Percentiles rank a stretch among this genome's conserved stretches.
These are phyloP conservation scores for Ophion slaviceki DNA, from an alignment of 2,888 invertebrate species.

Conservation along the genomic window DNA sequence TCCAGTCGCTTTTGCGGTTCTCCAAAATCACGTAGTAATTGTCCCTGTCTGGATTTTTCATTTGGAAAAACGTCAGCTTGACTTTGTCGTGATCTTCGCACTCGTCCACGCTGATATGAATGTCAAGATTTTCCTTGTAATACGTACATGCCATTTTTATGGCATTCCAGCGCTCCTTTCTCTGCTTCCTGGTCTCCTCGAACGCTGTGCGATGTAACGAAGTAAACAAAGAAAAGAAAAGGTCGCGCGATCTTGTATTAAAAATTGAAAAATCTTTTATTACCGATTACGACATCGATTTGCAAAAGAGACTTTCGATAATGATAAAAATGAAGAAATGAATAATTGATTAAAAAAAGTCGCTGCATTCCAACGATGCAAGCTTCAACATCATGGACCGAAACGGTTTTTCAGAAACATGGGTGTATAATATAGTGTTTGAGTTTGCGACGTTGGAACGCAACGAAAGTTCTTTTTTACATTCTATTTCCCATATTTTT, in stretches of 20 bases:
- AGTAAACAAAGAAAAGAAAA: conserved; percentile 7
- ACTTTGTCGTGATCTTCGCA: conserved; percentile 67
- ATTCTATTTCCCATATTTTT: too few relatives aligned
- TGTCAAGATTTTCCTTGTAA: conserved; percentile 76
- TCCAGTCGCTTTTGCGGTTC: conserved; percentile 72
- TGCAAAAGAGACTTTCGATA: too few relatives aligned
- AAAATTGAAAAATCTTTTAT: too few relatives aligned
- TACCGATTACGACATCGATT: too few relatives aligned
- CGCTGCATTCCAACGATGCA: too few relatives aligned
- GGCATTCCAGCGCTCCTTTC: conserved; percentile 73
- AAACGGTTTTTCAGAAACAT: too few relatives aligned
- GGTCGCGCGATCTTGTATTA: background rate
- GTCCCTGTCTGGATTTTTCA: conserved; percentile 67
- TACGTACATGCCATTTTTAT: conserved; percentile 73
- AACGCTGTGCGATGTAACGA: conserved; percentile 58
- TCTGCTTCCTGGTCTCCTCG: conserved; percentile 68
- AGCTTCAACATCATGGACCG: too few relatives aligned
- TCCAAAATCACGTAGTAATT: conserved; percentile 74
- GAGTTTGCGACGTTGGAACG: too few relatives aligned
- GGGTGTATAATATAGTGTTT: too few relatives aligned
- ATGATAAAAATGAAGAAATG: too few relatives aligned
- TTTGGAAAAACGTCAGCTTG: conserved; percentile 75
- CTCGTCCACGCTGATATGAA: conserved; percentile 71
- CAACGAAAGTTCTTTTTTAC: too few relatives aligned
- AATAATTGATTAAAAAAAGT: too few relatives aligned